Evolutionary conservation across 2,888 invertebrate genomes (phyloP).

Genomic region (Danaus chrysippus): DNA sequence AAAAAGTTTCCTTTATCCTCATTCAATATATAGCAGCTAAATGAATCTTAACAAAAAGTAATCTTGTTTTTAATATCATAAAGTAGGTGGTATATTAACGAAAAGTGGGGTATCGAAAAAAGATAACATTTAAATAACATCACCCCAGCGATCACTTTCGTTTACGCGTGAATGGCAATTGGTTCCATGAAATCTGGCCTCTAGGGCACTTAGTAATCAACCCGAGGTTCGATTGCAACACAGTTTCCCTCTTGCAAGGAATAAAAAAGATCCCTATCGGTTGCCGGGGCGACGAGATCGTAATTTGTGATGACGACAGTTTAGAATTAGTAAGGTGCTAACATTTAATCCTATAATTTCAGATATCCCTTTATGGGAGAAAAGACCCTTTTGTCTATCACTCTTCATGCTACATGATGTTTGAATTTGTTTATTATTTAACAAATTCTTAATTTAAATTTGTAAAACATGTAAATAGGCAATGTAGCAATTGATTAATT

Average conservation of each 20-base stretch:
- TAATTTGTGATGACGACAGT: conserved; percentile 66
- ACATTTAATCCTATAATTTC: conserved; percentile 36
- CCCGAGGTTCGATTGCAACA: conserved; percentile 64
- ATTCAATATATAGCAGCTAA: not conserved
- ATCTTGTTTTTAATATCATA: conserved; percentile 34
- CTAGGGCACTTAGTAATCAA: conserved; percentile 74
- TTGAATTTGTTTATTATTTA: not conserved
- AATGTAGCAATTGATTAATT: too few relatives aligned
- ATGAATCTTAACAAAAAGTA: conserved; percentile 9
- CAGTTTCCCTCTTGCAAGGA: conserved; percentile 66
- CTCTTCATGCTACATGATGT: not conserved
- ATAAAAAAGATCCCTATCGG: conserved; percentile 74
- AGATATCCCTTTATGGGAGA: conserved; percentile 14
- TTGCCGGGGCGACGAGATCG: conserved; percentile 67
- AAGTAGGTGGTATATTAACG: conserved; percentile 37
- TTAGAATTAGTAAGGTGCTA: conserved; percentile 56
- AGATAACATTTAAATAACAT: conserved; percentile 78
- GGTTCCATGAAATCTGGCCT: conserved; percentile 71
- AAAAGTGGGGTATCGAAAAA: conserved; percentile 72
- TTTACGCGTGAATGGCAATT: conserved; percentile 69
- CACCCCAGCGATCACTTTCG: conserved; percentile 75
- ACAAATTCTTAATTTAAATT: too few relatives aligned
- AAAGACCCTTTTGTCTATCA: not conserved
- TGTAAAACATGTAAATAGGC: too few relatives aligned
- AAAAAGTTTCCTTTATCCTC: not conserved